A percentile compares a stretch with the other conserved stretches of the same genome.
These are phyloP conservation scores for Stenotaenia linearis DNA, from an alignment of 2,888 invertebrate species.

Conservation along the genomic window DNA sequence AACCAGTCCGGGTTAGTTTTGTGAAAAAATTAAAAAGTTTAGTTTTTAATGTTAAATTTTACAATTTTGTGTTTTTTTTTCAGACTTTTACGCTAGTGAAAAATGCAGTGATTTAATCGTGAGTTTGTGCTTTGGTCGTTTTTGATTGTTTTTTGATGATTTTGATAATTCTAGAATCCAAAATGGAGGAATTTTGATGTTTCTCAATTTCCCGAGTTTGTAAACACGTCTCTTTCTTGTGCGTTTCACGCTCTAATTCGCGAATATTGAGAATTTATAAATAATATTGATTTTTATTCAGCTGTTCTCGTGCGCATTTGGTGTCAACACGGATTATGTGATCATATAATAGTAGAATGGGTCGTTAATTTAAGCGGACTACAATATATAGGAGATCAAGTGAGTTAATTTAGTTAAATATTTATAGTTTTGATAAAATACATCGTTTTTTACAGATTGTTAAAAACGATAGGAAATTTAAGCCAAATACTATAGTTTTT, in stretches of 20 bases:
- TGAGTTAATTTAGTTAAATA: no score
- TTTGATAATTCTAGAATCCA: slow-evolving; percentile 28
- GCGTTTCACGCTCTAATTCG: neutral
- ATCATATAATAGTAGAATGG: neutral
- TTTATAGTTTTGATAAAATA: no score
- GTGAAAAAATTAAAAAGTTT: neutral
- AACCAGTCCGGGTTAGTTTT: neutral
- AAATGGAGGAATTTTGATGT: slow-evolving; percentile 33
- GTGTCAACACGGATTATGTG: neutral
- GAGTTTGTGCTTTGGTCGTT: neutral
- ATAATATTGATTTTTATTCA: neutral
- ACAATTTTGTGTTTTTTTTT: neutral
- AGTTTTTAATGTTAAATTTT: neutral
- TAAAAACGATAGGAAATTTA: slow-evolving; percentile 55
- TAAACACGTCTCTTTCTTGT: slow-evolving; percentile 28
- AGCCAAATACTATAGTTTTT: slow-evolving; percentile 70
- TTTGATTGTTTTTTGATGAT: neutral
- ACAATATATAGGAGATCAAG: slow-evolving; percentile 14
- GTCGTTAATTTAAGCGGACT: slow-evolving; percentile 7
- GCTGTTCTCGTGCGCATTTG: slow-evolving; percentile 6
- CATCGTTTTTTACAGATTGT: slow-evolving; percentile 32
- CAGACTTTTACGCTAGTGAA: slow-evolving; percentile 19
- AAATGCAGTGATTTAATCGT: neutral
- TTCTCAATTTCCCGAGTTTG: slow-evolving; percentile 18
- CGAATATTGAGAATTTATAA: neutral